Evolutionary conservation across 53 echinoderm and acorn worm species (phyloP).

Genomic region (Temnopleurus reevesii): DNA sequence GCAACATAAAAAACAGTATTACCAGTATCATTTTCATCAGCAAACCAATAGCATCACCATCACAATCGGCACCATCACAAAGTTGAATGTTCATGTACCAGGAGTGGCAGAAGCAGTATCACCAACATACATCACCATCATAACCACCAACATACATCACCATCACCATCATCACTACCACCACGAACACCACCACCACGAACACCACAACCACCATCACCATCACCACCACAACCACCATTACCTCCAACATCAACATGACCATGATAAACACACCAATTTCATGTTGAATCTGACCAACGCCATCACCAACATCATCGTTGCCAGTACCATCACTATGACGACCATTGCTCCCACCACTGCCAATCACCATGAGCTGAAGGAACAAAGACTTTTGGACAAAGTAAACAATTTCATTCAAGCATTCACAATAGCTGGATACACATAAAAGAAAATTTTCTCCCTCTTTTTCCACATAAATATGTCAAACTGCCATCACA

Average conservation of each 20-base stretch:
- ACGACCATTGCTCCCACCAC: too few species aligned
- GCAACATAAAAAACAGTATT: too few species aligned
- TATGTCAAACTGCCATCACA: conserved; percentile 72
- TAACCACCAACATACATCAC: background rate
- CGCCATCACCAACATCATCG: conserved; percentile 8
- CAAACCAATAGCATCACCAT: background rate
- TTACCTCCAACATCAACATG: background rate
- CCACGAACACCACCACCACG: background rate
- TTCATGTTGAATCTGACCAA: background rate
- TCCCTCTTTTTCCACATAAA: too few species aligned
- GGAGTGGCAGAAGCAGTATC: too few species aligned
- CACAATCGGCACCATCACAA: background rate
- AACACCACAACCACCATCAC: conserved; percentile 9
- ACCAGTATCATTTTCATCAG: too few species aligned
- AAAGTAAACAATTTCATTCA: too few species aligned
- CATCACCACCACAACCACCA: conserved; percentile 14
- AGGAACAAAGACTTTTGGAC: too few species aligned
- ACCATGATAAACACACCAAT: conserved; percentile 17
- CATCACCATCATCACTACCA: background rate
- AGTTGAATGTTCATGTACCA: too few species aligned
- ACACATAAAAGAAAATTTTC: too few species aligned
- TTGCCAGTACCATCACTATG: background rate
- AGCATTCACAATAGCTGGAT: too few species aligned
- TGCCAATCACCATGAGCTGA: too few species aligned
- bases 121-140: too few species aligned